These are phyloP conservation scores for Burhinus bistriatus DNA, from an alignment of 2,113 vertebrate species.

Conservation along the genomic window DNA sequence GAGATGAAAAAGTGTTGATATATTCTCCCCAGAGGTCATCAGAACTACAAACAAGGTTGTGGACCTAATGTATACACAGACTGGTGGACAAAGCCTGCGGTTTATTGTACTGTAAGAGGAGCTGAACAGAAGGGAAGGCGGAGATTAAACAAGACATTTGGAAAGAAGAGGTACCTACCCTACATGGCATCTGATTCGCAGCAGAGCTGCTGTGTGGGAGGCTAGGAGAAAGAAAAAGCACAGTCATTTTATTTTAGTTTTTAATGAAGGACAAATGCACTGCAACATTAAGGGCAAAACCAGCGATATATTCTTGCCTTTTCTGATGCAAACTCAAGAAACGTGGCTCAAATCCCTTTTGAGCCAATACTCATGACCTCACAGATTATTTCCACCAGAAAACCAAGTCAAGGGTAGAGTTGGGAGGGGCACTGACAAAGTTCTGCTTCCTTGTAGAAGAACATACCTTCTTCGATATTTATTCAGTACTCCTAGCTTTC, in stretches of 20 bases:
- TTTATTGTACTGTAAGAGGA: neutral
- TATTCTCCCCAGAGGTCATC: neutral
- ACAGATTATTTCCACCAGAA: neutral
- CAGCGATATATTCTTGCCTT: neutral
- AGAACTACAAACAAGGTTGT: neutral
- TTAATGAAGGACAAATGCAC: neutral
- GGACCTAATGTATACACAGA: neutral
- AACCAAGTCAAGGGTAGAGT: neutral
- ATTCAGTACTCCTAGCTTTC: neutral
- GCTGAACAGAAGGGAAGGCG: constrained; percentile 27
- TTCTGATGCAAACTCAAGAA: neutral
- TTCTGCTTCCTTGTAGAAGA: neutral
- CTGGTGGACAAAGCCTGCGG: neutral
- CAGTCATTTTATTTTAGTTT: neutral
- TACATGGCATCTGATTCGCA: neutral
- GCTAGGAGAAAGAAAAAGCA: neutral
- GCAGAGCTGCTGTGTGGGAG: constrained; percentile 8
- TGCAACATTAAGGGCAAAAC: neutral
- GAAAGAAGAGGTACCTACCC: neutral
- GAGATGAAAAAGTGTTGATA: constrained; percentile 46
- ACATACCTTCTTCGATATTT: neutral
- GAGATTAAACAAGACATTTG: constrained; percentile 1
- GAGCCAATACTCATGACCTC: neutral
- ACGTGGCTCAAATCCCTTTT: neutral
- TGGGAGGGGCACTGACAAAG: neutral